phyloP scores from a whole-genome alignment of 2,113 vertebrate species.

The Galemys pyrenaicus region DNA sequence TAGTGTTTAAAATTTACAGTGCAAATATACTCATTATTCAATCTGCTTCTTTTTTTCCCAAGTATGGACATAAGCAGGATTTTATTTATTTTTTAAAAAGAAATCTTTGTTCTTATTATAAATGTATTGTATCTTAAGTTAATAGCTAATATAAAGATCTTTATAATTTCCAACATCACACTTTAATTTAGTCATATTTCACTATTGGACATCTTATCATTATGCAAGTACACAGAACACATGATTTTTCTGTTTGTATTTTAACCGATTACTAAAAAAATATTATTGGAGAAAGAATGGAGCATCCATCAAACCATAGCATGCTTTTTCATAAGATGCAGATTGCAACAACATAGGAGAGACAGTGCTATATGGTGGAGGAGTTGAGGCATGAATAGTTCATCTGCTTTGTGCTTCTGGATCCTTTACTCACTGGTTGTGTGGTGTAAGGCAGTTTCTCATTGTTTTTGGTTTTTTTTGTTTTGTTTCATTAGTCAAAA shows the following conservation, averaged over 20 bases:
- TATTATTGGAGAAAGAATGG: background rate
- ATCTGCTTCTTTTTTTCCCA: background rate
- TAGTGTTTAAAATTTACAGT: background rate
- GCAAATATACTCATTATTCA: background rate
- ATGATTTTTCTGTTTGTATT: background rate
- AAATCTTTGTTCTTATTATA: background rate
- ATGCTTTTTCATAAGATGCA: background rate
- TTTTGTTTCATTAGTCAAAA: background rate
- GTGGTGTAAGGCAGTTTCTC: background rate
- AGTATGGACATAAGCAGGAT: background rate
- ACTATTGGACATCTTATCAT: background rate
- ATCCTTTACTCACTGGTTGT: background rate
- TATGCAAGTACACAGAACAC: background rate
- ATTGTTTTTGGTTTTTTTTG: background rate
- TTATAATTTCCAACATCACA: background rate
- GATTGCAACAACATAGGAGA: background rate
- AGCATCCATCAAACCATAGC: background rate
- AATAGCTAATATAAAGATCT: background rate
- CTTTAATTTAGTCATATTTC: slow-evolving; percentile 1
- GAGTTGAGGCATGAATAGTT: background rate
- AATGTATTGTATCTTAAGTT: background rate
- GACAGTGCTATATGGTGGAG: fast-evolving
- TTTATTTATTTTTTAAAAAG: background rate
- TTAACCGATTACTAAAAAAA: background rate
- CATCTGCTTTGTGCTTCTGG: background rate